Conservation (phyloP, 2,113 vertebrate genomes). For the Argyrosomus japonicus region DNA sequence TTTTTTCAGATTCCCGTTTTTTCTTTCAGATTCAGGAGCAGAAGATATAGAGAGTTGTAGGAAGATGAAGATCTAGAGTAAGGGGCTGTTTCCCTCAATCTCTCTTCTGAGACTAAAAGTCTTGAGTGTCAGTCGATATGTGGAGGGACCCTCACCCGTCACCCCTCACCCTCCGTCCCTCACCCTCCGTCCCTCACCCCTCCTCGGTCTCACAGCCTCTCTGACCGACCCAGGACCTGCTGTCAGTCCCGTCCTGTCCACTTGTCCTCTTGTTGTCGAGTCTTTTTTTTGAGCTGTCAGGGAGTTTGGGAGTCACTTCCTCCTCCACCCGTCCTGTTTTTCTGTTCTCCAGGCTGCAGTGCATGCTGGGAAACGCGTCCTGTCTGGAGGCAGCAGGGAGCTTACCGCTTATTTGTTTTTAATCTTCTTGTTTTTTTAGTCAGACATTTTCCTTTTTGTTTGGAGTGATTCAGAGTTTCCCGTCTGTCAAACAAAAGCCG, state of each 20-base stretch:
- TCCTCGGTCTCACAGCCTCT: slow-evolving; percentile 43
- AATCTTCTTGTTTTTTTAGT: not conserved
- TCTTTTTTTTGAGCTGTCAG: slow-evolving; percentile 30
- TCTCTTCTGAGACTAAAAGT: slow-evolving; percentile 35
- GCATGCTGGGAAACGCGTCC: slow-evolving; percentile 63
- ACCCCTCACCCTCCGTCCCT: not conserved
- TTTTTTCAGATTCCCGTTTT: slow-evolving; percentile 75
- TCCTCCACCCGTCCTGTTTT: slow-evolving; percentile 63
- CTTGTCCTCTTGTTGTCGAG: slow-evolving; percentile 64
- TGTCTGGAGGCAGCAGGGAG: slow-evolving; percentile 28
- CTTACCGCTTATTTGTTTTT: not conserved
- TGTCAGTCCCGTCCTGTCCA: slow-evolving; percentile 62
- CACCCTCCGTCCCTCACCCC: not conserved
- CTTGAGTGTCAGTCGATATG: slow-evolving; percentile 32
- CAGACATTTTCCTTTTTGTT: not conserved
- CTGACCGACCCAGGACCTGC: slow-evolving; percentile 47
- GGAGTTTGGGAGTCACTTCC: slow-evolving; percentile 38
- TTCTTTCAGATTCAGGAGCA: slow-evolving; percentile 82
- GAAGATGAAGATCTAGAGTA: slow-evolving; percentile 83
- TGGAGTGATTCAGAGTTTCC: slow-evolving; percentile 4
- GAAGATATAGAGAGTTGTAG: slow-evolving; percentile 82
- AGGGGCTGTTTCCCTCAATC: slow-evolving; percentile 64
- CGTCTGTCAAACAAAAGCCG: not conserved
- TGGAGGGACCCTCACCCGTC: slow-evolving; percentile 33
- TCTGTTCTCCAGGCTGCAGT: slow-evolving; percentile 56